Conservation (phyloP, 2,797 vertebrate genomes). For the Pangasius krempfi region DNA sequence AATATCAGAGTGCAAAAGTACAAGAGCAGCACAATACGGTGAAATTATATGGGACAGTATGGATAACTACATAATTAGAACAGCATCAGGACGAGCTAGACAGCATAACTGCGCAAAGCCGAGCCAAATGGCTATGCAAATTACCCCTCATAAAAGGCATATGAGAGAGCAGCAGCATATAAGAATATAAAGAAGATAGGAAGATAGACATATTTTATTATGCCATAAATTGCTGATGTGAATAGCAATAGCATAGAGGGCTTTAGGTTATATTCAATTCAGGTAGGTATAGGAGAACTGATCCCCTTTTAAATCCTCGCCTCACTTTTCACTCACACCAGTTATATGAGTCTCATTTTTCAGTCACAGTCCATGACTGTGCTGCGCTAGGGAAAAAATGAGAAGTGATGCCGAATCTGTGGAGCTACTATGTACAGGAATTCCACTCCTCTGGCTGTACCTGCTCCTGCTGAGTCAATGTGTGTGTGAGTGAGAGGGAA, state of each 20-base stretch:
- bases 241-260: neutral
- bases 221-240: conserved; percentile 2
- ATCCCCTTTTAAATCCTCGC: neutral
- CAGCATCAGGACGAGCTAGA: conserved; percentile 26
- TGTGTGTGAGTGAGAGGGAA: conserved; percentile 4
- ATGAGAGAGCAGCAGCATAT: conserved; percentile 18
- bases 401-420: neutral
- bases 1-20: neutral
- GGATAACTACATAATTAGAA: conserved; percentile 39
- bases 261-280: conserved; percentile 3
- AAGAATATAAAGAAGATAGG: conserved; percentile 16
- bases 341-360: neutral
- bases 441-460: neutral
- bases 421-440: conserved; percentile 2
- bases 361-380: neutral
- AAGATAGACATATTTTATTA: conserved; percentile 12
- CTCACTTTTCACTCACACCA: neutral
- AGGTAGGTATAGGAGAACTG: neutral
- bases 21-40: neutral
- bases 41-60: conserved; percentile 24
- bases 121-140: conserved; percentile 29
- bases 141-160: conserved; percentile 22
- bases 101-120: conserved; percentile 22
- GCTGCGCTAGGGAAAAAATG: neutral
- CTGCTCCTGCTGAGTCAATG: conserved; percentile 21